These are phyloP conservation scores for Antidorcas marsupialis DNA, from an alignment of 2,113 vertebrate genomes.

Conservation along the genomic window DNA sequence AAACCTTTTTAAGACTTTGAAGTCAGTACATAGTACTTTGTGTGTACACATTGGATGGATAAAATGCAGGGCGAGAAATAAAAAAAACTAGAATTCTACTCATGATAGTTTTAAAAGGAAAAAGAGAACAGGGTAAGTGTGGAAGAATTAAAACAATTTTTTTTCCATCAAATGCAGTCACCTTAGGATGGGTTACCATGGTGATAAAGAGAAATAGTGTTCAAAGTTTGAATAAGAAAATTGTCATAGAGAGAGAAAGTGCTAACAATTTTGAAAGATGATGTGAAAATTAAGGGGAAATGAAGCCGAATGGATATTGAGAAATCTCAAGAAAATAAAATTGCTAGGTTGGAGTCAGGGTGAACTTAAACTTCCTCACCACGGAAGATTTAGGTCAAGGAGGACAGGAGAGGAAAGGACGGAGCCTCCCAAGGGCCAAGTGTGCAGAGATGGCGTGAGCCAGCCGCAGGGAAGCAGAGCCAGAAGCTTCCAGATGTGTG, in stretches of 20 bases:
- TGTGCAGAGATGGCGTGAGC: background rate
- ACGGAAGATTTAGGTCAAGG: background rate
- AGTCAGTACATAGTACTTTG: background rate
- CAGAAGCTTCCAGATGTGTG: background rate
- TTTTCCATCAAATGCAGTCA: background rate
- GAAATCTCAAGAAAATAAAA: conserved; percentile 35
- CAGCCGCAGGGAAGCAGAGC: background rate
- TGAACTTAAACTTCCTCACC: background rate
- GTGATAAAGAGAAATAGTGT: background rate
- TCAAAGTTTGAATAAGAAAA: background rate
- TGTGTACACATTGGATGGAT: background rate
- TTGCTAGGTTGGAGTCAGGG: background rate
- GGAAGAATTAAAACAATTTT: background rate
- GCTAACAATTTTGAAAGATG: background rate
- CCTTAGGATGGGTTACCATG: background rate
- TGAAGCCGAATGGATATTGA: background rate
- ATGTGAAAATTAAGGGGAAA: background rate
- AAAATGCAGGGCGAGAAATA: background rate
- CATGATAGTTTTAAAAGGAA: background rate
- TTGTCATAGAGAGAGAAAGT: background rate
- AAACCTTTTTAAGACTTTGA: background rate
- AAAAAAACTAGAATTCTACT: background rate
- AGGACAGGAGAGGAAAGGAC: background rate
- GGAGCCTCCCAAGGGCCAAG: background rate
- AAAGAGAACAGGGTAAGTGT: background rate